phyloP scores from a whole-genome alignment of 2,888 invertebrate species.

The Heliconius cydno region DNA sequence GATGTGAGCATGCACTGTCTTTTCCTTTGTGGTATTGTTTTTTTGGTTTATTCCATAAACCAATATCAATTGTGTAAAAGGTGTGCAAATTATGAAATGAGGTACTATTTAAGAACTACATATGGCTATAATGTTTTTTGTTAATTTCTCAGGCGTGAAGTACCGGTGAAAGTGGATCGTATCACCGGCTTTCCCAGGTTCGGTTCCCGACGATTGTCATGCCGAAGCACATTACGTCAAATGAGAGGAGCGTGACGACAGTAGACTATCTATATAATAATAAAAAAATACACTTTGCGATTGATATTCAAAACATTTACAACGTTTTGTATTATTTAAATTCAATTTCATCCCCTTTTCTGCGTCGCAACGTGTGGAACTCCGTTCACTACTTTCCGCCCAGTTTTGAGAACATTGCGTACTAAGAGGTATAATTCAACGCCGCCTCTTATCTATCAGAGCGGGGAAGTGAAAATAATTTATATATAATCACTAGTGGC shows the following conservation, averaged over 20 bases:
- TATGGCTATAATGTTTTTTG: background rate
- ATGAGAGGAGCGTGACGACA: slow-evolving; percentile 78
- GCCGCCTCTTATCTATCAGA: background rate
- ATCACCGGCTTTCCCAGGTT: slow-evolving; percentile 91
- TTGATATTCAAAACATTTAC: background rate
- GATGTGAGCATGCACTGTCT: too few relatives aligned
- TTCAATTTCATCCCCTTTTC: background rate
- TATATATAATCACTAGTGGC: too few relatives aligned
- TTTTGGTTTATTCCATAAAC: too few relatives aligned
- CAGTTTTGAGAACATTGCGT: background rate
- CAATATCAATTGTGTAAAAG: too few relatives aligned
- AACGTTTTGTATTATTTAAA: background rate
- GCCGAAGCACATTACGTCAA: slow-evolving; percentile 97
- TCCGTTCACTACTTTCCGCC: background rate
- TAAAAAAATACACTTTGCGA: background rate
- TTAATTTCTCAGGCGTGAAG: slow-evolving; percentile 61
- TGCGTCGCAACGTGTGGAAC: background rate
- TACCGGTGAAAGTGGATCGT: slow-evolving; percentile 91
- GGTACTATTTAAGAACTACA: too few relatives aligned
- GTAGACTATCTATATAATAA: background rate
- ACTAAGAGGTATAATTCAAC: background rate
- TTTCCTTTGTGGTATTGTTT: too few relatives aligned
- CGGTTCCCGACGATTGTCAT: slow-evolving; percentile 96
- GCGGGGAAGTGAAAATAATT: too few relatives aligned
- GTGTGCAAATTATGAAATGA: too few relatives aligned